These are phyloP conservation scores for Lepidurus arcticus DNA, from an alignment of 1,140 invertebrate genomes.

Conservation along the genomic window DNA sequence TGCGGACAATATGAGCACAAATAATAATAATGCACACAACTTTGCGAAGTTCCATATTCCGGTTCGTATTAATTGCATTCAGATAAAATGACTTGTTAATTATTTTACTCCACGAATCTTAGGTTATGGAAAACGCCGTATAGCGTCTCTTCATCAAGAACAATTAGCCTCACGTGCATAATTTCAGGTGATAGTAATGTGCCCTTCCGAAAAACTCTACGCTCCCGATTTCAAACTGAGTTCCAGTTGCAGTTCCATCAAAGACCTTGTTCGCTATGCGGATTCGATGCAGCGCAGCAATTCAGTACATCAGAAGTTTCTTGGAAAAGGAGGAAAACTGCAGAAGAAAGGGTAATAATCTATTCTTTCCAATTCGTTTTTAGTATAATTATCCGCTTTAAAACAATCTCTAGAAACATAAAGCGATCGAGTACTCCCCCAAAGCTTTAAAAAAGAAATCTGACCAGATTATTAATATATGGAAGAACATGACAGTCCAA, in stretches of 20 bases:
- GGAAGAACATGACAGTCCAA: constrained; percentile 68
- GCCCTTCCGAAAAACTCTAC: background rate
- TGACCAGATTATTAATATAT: constrained; percentile 55
- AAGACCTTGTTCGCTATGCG: background rate
- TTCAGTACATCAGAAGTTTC: constrained; percentile 23
- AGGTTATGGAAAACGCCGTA: background rate
- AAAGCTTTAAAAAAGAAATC: constrained; percentile 45
- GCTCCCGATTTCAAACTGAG: background rate
- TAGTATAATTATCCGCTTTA: constrained; percentile 37
- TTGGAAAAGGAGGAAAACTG: constrained; percentile 47
- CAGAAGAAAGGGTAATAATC: constrained; percentile 48
- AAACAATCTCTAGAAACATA: constrained; percentile 45
- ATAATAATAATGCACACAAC: background rate
- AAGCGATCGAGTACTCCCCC: constrained; percentile 49
- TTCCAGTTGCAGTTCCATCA: background rate
- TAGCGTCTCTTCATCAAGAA: background rate
- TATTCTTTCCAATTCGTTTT: constrained; percentile 16
- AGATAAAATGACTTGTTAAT: background rate
- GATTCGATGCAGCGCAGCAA: background rate
- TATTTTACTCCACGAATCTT: background rate
- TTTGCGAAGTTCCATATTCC: background rate
- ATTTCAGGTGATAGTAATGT: background rate
- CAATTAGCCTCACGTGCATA: background rate
- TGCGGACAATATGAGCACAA: background rate
- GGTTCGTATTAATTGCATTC: background rate